Base-by-base conservation (phyloP, 2,888 invertebrate species). In the Plebejus melissa region DNA sequence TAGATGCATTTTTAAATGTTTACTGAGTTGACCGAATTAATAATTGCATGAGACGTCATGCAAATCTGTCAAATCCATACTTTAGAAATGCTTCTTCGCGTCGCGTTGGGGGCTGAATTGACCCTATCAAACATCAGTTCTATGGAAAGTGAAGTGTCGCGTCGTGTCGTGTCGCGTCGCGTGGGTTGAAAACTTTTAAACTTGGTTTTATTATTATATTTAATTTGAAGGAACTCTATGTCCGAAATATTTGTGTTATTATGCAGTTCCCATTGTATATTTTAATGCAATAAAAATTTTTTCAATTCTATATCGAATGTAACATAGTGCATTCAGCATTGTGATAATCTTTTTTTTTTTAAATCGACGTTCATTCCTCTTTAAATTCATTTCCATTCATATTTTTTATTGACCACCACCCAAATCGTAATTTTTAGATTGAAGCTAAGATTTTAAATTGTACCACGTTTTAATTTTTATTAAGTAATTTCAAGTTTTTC, bases 371-470 rank as follows among this genome's bases (percentile, higher is more conserved):
- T 36, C 16, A 13, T 28, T 36, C 11, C 7, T 65, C 16, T 4
- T 65, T 65, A 11, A 1, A 11, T 65, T 65, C 3, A 65, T 65
- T 65, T 36, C 16, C 13, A 65, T 60, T 60, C 60, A 65, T 65
- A 32, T 36, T 65, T 65, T 65, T 5, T 36, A 65, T 32, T 65
- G 13, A 65, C 32, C 16, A 65, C 32, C 16, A 36, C 65, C 32
- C 65, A 65, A 65, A 36, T 16, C 65, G 32, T 65, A 65, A 65
- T 32, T 65, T 65, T 65, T 36, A 65, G 65, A 65, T 22, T 22
- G 22, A 22, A 22, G 32, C 1, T 0, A 32, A 32, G 65, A 28
- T 65, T 65, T 65, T 9, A 22, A 28, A 60, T 11, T 22, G 1
- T 7, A 22, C 0, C 9, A 28, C 22, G 9, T 60, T 28, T 58